phyloP scores from a whole-genome alignment of 2,888 invertebrate genomes.

The Xanthia togata region DNA sequence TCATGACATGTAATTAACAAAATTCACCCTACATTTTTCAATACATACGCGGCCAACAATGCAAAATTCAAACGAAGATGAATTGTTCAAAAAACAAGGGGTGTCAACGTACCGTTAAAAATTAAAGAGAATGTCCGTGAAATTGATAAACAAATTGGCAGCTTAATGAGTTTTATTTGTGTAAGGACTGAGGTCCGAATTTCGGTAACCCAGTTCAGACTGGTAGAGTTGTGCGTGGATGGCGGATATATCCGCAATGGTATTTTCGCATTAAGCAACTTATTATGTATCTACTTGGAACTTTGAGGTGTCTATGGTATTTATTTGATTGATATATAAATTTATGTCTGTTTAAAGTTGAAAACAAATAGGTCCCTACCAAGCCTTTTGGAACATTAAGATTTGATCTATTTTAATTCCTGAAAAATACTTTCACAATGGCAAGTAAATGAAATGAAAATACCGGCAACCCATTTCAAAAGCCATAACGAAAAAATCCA shows the following conservation, averaged over 20 bases:
- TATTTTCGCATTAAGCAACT: background rate
- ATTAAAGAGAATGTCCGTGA: conserved; percentile 65
- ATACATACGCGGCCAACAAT: no score
- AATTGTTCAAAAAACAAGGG: conserved; percentile 54
- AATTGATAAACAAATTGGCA: conserved; percentile 80
- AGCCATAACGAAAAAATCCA: conserved; percentile 20
- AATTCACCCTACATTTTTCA: no score
- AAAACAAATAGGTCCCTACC: background rate
- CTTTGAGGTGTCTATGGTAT: background rate
- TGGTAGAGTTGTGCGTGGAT: conserved; percentile 41
- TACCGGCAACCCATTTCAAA: conserved; percentile 6
- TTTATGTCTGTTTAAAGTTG: no score
- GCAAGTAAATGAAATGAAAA: background rate
- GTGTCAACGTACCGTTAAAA: conserved; percentile 50
- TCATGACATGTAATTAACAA: no score
- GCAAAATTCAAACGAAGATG: conserved; percentile 59
- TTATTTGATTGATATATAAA: background rate
- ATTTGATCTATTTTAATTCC: background rate
- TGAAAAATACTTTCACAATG: background rate
- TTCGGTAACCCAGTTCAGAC: conserved; percentile 75
- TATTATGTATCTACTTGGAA: no score
- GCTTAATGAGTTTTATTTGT: conserved; percentile 80
- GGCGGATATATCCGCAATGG: conserved; percentile 9
- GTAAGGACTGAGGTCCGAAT: conserved; percentile 74
- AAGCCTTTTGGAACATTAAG: background rate